Evolutionary conservation across 2,888 invertebrate species (phyloP).

Genomic region (Agriopis leucophaearia): DNA sequence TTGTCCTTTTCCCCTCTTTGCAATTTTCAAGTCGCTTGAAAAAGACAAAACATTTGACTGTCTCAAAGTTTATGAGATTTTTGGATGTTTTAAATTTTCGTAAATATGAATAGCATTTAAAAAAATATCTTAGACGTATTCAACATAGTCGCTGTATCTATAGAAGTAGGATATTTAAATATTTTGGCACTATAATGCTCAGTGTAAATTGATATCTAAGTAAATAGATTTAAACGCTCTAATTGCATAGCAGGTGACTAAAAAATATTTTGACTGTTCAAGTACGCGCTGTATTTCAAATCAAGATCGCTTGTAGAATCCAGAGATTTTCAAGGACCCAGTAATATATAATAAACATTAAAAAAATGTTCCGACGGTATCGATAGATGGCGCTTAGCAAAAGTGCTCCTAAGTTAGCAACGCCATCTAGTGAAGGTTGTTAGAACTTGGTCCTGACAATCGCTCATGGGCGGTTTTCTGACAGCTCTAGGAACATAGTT

Average conservation of each 20-base stretch:
- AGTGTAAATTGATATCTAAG: constrained; percentile 40
- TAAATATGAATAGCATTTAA: constrained; percentile 39
- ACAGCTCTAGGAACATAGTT: too few relatives aligned
- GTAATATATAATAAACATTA: too few relatives aligned
- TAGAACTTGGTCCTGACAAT: too few relatives aligned
- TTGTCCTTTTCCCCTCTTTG: background rate
- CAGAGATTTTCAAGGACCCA: too few relatives aligned
- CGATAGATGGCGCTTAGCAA: too few relatives aligned
- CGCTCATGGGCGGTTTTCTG: too few relatives aligned
- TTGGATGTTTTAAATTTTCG: constrained; percentile 13
- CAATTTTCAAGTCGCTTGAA: background rate
- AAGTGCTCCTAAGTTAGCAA: too few relatives aligned
- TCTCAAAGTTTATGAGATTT: background rate
- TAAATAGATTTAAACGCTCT: constrained; percentile 29
- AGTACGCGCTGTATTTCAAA: too few relatives aligned
- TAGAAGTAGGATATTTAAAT: constrained; percentile 42
- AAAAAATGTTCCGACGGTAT: too few relatives aligned
- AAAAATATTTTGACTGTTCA: too few relatives aligned
- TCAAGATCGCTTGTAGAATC: too few relatives aligned
- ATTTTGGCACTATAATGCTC: constrained; percentile 42
- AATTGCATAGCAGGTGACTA: constrained; percentile 37
- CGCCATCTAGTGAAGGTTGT: too few relatives aligned
- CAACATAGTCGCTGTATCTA: constrained; percentile 37
- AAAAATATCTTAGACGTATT: constrained; percentile 46
- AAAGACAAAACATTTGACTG: background rate